Evolutionary conservation across 2,888 invertebrate genomes (phyloP).

Genomic region (Acleris emargana): DNA sequence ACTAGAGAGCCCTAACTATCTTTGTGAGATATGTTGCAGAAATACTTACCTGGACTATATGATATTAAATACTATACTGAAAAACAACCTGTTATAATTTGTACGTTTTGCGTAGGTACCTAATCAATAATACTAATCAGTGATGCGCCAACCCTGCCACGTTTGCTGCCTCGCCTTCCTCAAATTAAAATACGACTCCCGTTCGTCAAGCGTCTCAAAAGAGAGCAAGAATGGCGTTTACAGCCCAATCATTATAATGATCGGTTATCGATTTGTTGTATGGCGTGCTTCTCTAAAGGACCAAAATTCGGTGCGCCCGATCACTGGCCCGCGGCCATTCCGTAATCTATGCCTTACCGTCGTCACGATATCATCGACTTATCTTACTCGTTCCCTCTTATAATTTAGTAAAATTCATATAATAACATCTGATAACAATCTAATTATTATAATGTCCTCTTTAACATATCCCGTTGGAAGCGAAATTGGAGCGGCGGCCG

Average conservation of each 20-base stretch:
- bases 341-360: slow-evolving; percentile 77
- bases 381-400: slow-evolving; percentile 75
- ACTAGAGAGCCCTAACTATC: no score
- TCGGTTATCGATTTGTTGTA: slow-evolving; percentile 79
- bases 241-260: slow-evolving; percentile 81
- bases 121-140: neutral
- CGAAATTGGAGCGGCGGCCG: slow-evolving; percentile 70
- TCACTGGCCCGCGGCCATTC: slow-evolving; percentile 70
- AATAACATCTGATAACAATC: slow-evolving; percentile 82
- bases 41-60: no score
- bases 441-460: slow-evolving; percentile 83
- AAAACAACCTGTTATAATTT: neutral
- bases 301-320: slow-evolving; percentile 74
- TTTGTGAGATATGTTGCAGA: no score
- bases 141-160: neutral
- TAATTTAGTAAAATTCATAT: slow-evolving; percentile 81
- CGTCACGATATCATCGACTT: slow-evolving; percentile 77
- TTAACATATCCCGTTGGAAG: slow-evolving; percentile 79
- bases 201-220: slow-evolving; percentile 72
- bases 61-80: no score
- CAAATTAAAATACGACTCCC: slow-evolving; percentile 73
- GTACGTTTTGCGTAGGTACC: slow-evolving; percentile 2
- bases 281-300: slow-evolving; percentile 78
- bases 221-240: slow-evolving; percentile 71
- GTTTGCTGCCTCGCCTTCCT: slow-evolving; percentile 34